Base-by-base conservation (phyloP, 2,888 invertebrate genomes). In the Eudasyphora cyanicolor region DNA sequence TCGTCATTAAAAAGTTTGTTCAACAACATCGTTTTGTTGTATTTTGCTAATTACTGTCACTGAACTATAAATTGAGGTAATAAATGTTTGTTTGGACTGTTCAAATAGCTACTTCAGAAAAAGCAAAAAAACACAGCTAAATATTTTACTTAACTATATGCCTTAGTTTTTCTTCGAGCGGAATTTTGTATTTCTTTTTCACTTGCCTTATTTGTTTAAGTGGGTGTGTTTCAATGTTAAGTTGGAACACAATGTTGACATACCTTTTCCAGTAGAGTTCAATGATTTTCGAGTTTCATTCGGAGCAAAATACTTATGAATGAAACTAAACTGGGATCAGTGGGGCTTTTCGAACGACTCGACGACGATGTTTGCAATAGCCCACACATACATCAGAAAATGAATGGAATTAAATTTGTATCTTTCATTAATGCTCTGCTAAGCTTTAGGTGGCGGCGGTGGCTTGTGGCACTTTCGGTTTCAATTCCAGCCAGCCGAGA, bases 1-100 rank as follows among this genome's bases (percentile, higher is more conserved):
- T 27, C 32, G 35, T 64, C 38, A n/a, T 64, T 64, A 21, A 38
- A n/a, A 42, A 12, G 38, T 64, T 64, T 38, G 64, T 27, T 45
- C 0, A 24, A 45, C 57, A 57, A 57, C 57, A 27, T 27, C 2
- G 24, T 21, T n/a, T 2, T 42, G 42, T 45, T 29, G 32, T 19
- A 57, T 62, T 10, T 76, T 76, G 81, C 73, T 80, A 78, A 84
- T 84, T 78, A 84, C 75, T 79, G 82, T 79, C 82, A 76, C 79
- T 80, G 80, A 80, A 82, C 82, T 82, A 51, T 82, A 71, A 82
- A 82, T 71, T 74, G 76, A 78, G 74, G 74, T 77, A 79, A 79
- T 69, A 81, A 79, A 79, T 21, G 51, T 49, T 70, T 64, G 19
- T 38, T 35, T 38, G 10, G 12, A 19, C 21, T 7, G 14, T 29